Percentiles rank a stretch among this genome's conserved stretches.
Conservation (phyloP, 2,797 vertebrate genomes). For the Pelochelys cantorii region DNA sequence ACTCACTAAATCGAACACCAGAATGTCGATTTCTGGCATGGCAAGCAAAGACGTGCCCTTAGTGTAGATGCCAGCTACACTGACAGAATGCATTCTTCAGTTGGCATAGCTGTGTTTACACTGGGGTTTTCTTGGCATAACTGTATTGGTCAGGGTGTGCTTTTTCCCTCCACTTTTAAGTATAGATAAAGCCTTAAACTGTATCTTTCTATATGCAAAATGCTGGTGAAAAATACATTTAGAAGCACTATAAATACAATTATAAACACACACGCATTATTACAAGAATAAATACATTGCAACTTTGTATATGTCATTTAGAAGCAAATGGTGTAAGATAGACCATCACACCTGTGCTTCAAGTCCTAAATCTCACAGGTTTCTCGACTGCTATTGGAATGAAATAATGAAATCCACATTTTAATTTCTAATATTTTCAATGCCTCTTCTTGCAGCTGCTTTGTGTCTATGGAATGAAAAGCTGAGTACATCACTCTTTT, state of each 20-base stretch:
- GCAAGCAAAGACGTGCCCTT: background rate
- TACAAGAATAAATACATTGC: conserved; percentile 50
- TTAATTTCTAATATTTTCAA: conserved; percentile 66
- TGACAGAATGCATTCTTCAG: background rate
- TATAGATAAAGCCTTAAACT: background rate
- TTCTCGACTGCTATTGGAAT: conserved; percentile 45
- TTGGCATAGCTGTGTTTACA: background rate
- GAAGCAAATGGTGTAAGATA: conserved; percentile 27
- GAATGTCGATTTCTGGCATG: too few species aligned
- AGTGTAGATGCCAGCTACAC: background rate
- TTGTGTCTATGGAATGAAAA: conserved; percentile 24
- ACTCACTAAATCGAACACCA: too few species aligned
- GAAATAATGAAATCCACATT: conserved; percentile 28
- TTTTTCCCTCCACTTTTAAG: background rate
- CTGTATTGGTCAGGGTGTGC: background rate
- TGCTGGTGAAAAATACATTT: conserved; percentile 55
- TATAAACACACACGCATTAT: conserved; percentile 53
- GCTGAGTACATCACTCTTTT: conserved; percentile 66
- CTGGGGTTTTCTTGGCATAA: background rate
- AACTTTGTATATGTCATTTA: conserved; percentile 25
- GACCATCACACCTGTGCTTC: background rate
- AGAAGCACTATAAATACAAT: conserved; percentile 9
- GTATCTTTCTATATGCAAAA: background rate
- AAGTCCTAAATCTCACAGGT: background rate
- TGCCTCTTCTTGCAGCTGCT: conserved; percentile 37